Conservation (phyloP, 1,140 invertebrate species). For the Scaptomyza graminum region DNA sequence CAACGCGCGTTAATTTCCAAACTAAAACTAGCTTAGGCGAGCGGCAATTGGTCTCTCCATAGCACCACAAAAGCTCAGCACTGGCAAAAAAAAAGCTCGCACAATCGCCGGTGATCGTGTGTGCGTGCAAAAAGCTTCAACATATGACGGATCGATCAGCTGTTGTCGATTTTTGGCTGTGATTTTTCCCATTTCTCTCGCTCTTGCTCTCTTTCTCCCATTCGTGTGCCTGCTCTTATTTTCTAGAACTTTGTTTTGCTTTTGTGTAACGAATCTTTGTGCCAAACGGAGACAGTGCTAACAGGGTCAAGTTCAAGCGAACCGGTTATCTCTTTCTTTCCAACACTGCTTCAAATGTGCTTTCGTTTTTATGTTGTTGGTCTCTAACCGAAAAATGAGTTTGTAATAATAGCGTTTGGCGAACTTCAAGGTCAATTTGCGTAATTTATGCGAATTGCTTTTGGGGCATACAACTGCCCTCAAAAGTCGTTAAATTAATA, state of each 20-base stretch:
- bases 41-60: slow-evolving; percentile 16
- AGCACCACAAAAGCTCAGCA: slow-evolving; percentile 29
- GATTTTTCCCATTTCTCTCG: neutral
- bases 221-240: neutral
- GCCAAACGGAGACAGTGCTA: slow-evolving; percentile 11
- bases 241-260: slow-evolving; percentile 41
- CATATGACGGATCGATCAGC: slow-evolving; percentile 23
- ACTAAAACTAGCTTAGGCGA: slow-evolving; percentile 64
- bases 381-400: slow-evolving; percentile 18
- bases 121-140: slow-evolving; percentile 22
- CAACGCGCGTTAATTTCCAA: slow-evolving; percentile 49
- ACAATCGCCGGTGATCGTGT: slow-evolving; percentile 31
- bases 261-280: slow-evolving; percentile 1
- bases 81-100: slow-evolving; percentile 17
- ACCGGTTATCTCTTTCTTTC: slow-evolving; percentile 31
- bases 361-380: neutral
- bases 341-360: too few relatives aligned
- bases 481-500: slow-evolving; percentile 39
- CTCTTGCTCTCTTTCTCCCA: neutral
- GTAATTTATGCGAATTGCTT: slow-evolving; percentile 28
- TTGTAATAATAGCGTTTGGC: slow-evolving; percentile 25
- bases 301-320: slow-evolving; percentile 50
- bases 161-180: slow-evolving; percentile 31
- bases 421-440: slow-evolving; percentile 44
- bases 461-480: slow-evolving; percentile 25